Conservation (phyloP, 2,113 vertebrate genomes). For the Vidua chalybeata region DNA sequence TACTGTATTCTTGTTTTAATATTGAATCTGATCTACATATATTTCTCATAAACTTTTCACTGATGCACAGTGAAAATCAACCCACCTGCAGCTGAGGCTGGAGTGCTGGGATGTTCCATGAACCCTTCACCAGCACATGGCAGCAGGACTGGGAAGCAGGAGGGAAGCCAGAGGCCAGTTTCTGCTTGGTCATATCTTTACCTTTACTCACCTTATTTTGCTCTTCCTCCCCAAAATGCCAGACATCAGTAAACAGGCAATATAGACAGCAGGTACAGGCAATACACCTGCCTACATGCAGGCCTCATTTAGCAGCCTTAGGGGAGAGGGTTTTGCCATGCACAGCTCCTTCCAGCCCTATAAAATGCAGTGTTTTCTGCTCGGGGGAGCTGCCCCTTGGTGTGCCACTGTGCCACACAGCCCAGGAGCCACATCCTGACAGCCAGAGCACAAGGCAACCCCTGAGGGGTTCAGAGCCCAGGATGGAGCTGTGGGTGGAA, state of each 20-base stretch:
- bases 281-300: fast-evolving
- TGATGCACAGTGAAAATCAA: neutral
- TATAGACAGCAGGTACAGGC: neutral
- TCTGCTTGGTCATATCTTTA: neutral
- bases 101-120: neutral
- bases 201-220: neutral
- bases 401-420: fast-evolving
- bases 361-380: neutral
- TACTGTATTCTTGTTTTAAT: neutral
- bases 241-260: neutral
- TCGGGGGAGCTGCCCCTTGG: neutral
- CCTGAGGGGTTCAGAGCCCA: neutral
- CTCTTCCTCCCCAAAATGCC: neutral
- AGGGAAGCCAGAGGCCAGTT: neutral
- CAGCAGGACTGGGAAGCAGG: neutral
- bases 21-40: neutral
- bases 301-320: neutral
- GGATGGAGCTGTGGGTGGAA: fast-evolving
- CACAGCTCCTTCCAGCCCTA: neutral
- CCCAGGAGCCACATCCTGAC: fast-evolving
- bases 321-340: neutral
- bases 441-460: fast-evolving
- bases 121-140: fast-evolving
- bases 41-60: neutral
- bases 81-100: neutral